Percentiles rank a stretch among this genome's conserved stretches.
Evolutionary conservation across 1,140 invertebrate genomes (phyloP).

Genomic region (Drosophila kepulauana): DNA sequence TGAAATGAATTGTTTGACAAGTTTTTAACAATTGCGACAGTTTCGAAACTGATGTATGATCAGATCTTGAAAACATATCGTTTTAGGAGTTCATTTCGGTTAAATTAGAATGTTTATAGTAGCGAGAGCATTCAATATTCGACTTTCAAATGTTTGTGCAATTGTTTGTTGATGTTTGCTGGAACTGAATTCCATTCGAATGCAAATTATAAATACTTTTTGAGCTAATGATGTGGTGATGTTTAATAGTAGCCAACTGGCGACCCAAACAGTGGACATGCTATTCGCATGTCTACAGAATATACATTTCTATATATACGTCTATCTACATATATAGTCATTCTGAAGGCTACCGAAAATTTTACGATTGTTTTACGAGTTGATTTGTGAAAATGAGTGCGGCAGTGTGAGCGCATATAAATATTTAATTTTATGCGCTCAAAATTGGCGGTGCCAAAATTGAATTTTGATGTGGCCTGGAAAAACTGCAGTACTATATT

Average conservation of each 20-base stretch:
- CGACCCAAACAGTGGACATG: slow-evolving; percentile 12
- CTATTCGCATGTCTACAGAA: neutral
- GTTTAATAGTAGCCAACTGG: slow-evolving; percentile 5
- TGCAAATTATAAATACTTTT: slow-evolving; percentile 7
- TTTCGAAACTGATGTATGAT: neutral
- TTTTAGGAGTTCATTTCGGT: too few species aligned
- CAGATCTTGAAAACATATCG: too few species aligned
- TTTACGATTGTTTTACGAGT: slow-evolving; percentile 22
- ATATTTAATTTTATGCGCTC: slow-evolving; percentile 18
- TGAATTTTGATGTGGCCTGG: slow-evolving; percentile 12
- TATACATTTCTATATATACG: neutral
- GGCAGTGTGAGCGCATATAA: slow-evolving; percentile 10
- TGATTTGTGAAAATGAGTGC: slow-evolving; percentile 29
- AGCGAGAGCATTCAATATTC: neutral
- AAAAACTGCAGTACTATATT: neutral
- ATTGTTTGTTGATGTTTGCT: slow-evolving; percentile 8
- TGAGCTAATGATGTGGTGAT: neutral
- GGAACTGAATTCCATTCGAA: neutral
- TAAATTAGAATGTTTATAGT: too few species aligned
- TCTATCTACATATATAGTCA: slow-evolving; percentile 12
- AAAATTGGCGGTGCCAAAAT: slow-evolving; percentile 15
- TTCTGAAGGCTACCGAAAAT: slow-evolving; percentile 24
- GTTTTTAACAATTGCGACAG: neutral
- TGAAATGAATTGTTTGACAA: too few species aligned
- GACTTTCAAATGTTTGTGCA: neutral